These are phyloP conservation scores for Alcedo atthis DNA, from an alignment of 2,797 vertebrate genomes.

Conservation along the genomic window DNA sequence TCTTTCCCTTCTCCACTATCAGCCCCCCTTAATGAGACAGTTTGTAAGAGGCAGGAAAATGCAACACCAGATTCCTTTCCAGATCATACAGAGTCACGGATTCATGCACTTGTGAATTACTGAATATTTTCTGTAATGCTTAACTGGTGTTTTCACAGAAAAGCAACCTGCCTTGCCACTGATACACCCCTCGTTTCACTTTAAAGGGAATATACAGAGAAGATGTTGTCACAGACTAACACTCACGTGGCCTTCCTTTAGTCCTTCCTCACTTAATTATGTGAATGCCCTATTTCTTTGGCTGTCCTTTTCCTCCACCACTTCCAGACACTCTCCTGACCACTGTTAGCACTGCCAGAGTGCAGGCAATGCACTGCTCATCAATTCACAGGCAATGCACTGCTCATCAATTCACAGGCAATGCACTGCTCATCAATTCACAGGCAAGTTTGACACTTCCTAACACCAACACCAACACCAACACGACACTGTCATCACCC, in stretches of 20 bases:
- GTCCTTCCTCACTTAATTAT: not conserved
- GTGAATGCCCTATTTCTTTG: not conserved
- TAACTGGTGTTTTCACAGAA: conserved; percentile 30
- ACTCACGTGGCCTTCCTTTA: not conserved
- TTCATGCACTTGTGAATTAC: conserved; percentile 11
- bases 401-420: not conserved
- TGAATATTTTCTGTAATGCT: conserved; percentile 30
- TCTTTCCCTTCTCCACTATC: not conserved
- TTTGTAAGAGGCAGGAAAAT: not conserved
- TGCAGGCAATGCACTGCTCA: not conserved
- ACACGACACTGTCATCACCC: not conserved
- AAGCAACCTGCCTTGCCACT: conserved; percentile 24
- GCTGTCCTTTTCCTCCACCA: not conserved
- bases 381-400: too few relatives aligned
- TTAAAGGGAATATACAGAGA: not conserved
- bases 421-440: too few relatives aligned
- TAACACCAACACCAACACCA: too few relatives aligned
- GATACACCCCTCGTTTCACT: not conserved
- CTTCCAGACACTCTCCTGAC: not conserved
- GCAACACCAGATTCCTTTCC: not conserved
- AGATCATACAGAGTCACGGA: not conserved
- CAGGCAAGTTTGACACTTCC: not conserved
- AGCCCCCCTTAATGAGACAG: rapidly evolving
- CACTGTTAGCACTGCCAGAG: not conserved
- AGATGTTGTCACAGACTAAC: not conserved